A percentile compares a stretch with the other conserved stretches of the same genome.
Evolutionary conservation across 2,113 vertebrate genomes (phyloP).

Genomic region (Ceratotherium simum): DNA sequence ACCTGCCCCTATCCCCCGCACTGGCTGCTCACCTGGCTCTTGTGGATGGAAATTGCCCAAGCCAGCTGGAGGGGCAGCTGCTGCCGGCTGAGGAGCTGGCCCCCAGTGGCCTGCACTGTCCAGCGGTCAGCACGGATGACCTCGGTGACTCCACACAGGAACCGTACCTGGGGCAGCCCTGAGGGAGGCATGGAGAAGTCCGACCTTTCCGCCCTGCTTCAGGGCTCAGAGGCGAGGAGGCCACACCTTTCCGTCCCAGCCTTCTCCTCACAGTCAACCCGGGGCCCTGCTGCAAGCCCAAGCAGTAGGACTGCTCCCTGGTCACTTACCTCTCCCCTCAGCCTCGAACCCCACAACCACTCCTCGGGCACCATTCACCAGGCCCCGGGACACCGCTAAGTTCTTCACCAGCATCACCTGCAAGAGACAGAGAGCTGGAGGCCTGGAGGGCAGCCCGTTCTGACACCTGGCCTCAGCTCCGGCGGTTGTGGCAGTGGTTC

Average conservation of each 20-base stretch:
- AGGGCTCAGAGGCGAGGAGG: neutral
- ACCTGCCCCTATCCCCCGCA: neutral
- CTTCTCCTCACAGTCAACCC: neutral
- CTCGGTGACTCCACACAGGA: conserved; percentile 93
- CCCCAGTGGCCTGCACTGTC: conserved; percentile 91
- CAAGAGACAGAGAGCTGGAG: neutral
- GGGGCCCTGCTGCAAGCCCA: neutral
- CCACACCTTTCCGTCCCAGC: neutral
- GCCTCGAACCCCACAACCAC: conserved; percentile 93
- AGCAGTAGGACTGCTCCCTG: neutral
- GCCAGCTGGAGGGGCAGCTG: conserved; percentile 97
- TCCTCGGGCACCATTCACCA: conserved; percentile 97
- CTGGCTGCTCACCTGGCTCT: conserved; percentile 93
- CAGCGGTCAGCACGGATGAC: conserved; percentile 93
- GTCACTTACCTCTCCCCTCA: conserved; percentile 89
- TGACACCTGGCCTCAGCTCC: neutral
- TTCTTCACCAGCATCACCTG: conserved; percentile 99
- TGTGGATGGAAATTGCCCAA: conserved; percentile 99
- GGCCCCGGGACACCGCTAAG: conserved; percentile 92
- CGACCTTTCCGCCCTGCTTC: neutral
- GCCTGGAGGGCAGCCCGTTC: neutral
- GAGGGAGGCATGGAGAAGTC: neutral
- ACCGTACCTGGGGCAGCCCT: conserved; percentile 94
- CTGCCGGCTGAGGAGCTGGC: conserved; percentile 92
- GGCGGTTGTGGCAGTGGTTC: neutral